These are phyloP conservation scores for Erpornis zantholeuca DNA, from an alignment of 2,113 vertebrate genomes.

Conservation along the genomic window DNA sequence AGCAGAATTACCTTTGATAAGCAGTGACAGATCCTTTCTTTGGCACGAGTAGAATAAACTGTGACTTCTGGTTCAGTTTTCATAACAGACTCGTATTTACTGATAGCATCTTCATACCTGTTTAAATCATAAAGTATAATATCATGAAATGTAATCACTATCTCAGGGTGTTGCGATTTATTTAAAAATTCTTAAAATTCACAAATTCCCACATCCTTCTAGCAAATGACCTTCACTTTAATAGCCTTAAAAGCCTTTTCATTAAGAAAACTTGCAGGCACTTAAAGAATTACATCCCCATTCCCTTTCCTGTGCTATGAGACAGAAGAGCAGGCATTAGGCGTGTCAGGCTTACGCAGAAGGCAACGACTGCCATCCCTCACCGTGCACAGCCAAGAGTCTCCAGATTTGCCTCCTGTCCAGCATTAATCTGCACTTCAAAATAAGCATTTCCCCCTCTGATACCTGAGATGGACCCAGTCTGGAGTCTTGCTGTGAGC, in stretches of 20 bases:
- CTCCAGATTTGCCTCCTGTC: background rate
- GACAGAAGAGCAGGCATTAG: background rate
- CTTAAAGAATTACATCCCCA: background rate
- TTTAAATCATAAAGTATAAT: background rate
- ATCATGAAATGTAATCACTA: background rate
- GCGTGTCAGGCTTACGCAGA: background rate
- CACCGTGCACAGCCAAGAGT: background rate
- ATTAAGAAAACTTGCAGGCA: background rate
- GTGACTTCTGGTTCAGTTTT: constrained; percentile 86
- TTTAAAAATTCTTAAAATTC: background rate
- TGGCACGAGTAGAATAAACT: constrained; percentile 81
- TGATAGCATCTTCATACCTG: constrained; percentile 89
- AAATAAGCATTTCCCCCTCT: background rate
- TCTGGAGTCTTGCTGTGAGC: background rate
- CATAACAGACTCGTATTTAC: constrained; percentile 88
- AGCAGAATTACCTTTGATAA: constrained; percentile 82
- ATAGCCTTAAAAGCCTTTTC: background rate
- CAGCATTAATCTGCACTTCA: accelerated
- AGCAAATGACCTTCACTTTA: background rate
- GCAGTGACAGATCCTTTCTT: constrained; percentile 93
- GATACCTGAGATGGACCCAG: background rate
- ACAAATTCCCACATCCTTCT: background rate
- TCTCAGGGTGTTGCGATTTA: background rate
- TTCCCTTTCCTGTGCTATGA: background rate
- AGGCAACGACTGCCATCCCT: accelerated